A percentile compares a stretch with the other conserved stretches of the same genome.
Conservation (phyloP, 2,113 vertebrate genomes). For the Balaeniceps rex region DNA sequence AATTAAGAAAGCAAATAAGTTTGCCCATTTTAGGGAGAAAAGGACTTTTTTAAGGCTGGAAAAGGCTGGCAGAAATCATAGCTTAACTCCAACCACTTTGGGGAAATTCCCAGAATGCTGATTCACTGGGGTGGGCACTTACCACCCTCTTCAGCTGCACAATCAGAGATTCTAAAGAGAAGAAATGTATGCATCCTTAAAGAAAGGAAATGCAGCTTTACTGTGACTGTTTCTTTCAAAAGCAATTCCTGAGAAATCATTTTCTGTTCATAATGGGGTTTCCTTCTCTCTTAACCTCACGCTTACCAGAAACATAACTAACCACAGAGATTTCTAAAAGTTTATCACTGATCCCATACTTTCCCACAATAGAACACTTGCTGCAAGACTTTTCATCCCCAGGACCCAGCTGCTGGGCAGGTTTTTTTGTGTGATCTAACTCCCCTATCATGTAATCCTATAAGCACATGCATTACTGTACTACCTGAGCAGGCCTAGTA, state of each 20-base stretch:
- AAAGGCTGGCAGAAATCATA: constrained; percentile 6
- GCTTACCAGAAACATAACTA: neutral
- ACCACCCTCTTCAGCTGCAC: neutral
- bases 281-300: neutral
- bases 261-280: neutral
- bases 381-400: neutral
- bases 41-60: neutral
- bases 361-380: neutral
- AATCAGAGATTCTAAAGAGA: neutral
- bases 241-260: neutral
- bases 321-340: neutral
- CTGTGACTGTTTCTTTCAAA: neutral
- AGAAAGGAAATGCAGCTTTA: constrained; percentile 15
- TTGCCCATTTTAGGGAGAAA: constrained; percentile 11
- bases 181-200: neutral
- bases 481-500: neutral
- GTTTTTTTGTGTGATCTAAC: neutral
- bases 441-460: neutral
- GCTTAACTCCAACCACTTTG: neutral
- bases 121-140: constrained; percentile 31
- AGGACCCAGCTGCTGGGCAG: neutral
- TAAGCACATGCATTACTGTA: neutral
- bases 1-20: neutral
- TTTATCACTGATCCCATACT: neutral
- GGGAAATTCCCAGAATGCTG: constrained; percentile 41